Conservation (phyloP, 2,888 invertebrate species). For the Xestia ashworthii region DNA sequence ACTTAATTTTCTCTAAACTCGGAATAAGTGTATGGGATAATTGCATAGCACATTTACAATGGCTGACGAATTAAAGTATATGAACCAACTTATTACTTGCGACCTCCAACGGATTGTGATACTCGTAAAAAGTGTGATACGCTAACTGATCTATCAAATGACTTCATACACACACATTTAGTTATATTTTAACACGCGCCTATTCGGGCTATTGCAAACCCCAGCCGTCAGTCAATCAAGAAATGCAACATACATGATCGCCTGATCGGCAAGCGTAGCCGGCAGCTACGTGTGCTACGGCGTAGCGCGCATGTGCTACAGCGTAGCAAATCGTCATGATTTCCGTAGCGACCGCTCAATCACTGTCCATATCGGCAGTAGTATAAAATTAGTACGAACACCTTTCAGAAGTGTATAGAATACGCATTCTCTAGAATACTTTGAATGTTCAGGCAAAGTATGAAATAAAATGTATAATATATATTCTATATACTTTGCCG, state of each 20-base stretch:
- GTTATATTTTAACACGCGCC: not conserved
- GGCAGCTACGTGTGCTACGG: conserved; percentile 19
- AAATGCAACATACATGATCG: not conserved
- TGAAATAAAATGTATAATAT: not conserved
- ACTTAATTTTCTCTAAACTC: too few species aligned
- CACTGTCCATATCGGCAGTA: not conserved
- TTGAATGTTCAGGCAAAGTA: not conserved
- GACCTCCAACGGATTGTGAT: not conserved
- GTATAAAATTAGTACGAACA: not conserved
- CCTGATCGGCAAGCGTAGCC: conserved; percentile 1
- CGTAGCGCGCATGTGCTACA: conserved; percentile 17
- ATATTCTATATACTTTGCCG: not conserved
- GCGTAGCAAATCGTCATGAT: conserved; percentile 22
- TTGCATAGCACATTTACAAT: not conserved
- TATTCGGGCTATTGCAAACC: not conserved
- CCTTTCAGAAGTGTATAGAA: not conserved
- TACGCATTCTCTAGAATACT: not conserved
- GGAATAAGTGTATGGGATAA: too few species aligned
- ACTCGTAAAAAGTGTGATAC: not conserved
- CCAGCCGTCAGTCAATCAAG: not conserved
- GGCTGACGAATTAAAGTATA: not conserved
- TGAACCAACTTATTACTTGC: not conserved
- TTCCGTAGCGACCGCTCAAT: conserved; percentile 28
- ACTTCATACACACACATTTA: not conserved
- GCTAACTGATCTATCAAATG: not conserved